These are phyloP conservation scores for Salmo trutta DNA, from an alignment of 2,797 vertebrate species.

Conservation along the genomic window DNA sequence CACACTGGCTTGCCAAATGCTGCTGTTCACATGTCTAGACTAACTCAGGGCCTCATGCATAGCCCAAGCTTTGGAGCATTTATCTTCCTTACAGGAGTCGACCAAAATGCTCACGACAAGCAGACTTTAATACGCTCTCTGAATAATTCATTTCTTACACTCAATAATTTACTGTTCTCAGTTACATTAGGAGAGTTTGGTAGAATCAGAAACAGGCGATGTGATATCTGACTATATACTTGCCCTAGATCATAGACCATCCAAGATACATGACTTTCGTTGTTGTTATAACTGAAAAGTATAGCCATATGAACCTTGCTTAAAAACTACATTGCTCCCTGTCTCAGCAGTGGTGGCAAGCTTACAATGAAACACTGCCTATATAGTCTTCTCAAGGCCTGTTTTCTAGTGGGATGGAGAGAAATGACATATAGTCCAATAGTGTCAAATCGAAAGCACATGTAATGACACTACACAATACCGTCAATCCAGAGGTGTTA, in stretches of 20 bases:
- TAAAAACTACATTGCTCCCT: not conserved
- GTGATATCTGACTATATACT: conserved; percentile 4
- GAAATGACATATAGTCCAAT: not conserved
- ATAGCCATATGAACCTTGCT: not conserved
- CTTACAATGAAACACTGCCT: not conserved
- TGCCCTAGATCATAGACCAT: not conserved
- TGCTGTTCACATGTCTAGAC: not conserved
- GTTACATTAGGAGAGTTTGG: conserved; percentile 59
- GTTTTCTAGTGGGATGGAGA: not conserved
- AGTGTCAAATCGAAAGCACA: not conserved
- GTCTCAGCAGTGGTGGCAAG: not conserved
- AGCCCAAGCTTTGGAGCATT: conserved; percentile 42
- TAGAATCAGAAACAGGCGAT: conserved; percentile 28
- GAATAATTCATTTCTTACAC: conserved; percentile 55
- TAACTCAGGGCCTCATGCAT: not conserved
- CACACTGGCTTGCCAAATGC: not conserved
- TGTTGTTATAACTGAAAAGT: not conserved
- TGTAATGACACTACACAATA: not conserved
- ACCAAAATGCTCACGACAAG: conserved; percentile 49
- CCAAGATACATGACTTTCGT: not conserved
- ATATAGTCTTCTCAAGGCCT: not conserved
- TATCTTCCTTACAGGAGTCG: conserved; percentile 50
- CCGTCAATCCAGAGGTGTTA: not conserved
- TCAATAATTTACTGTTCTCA: conserved; percentile 59
- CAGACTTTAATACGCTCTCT: conserved; percentile 59